Evolutionary conservation across 2,113 vertebrate genomes (phyloP).

Genomic region (Toxostoma redivivum): DNA sequence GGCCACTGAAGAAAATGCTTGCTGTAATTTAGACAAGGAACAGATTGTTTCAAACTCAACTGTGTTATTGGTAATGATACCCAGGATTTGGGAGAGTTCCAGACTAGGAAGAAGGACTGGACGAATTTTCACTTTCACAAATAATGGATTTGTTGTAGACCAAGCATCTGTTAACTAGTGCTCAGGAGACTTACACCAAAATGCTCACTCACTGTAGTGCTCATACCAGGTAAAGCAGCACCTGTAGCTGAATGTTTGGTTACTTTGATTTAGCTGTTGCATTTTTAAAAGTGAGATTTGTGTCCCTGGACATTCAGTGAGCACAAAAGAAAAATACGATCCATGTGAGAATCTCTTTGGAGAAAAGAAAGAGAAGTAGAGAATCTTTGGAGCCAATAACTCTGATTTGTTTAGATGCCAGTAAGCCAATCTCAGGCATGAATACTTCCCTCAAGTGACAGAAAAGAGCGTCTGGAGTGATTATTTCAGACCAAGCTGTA

Average conservation of each 20-base stretch:
- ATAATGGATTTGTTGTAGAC: neutral
- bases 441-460: neutral
- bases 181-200: neutral
- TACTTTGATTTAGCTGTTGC: neutral
- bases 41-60: neutral
- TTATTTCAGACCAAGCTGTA: neutral
- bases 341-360: neutral
- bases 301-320: neutral
- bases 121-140: neutral
- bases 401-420: neutral
- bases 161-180: neutral
- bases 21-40: neutral
- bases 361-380: neutral
- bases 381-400: neutral
- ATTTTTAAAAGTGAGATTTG: neutral
- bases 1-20: neutral
- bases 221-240: neutral
- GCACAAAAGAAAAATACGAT: neutral
- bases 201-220: neutral
- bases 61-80: neutral
- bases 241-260: neutral
- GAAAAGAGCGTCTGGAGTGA: neutral
- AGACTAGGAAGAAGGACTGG: neutral
- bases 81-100: neutral
- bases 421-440: neutral